phyloP scores from a whole-genome alignment of 37 sponge, comb jelly and placozoan genomes.

The Corticium candelabrum region DNA sequence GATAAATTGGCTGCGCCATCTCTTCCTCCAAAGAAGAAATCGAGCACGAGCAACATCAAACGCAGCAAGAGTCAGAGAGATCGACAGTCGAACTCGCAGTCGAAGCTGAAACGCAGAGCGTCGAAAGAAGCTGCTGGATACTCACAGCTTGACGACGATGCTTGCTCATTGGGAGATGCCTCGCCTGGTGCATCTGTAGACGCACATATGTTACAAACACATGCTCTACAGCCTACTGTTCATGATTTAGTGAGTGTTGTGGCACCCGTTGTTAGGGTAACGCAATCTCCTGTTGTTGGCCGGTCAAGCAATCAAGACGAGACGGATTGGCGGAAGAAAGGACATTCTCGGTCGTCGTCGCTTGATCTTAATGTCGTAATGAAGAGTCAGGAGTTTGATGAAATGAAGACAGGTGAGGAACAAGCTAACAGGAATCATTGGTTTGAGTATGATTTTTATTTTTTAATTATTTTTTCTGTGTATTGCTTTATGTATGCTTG shows the following conservation, averaged over 20 bases:
- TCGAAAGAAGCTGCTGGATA: background rate
- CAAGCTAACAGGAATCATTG: too few species aligned
- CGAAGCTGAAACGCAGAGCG: background rate
- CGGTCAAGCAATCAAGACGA: background rate
- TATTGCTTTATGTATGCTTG: too few species aligned
- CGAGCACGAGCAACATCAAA: background rate
- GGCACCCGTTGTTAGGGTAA: background rate
- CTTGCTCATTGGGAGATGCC: background rate
- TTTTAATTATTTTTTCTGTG: too few species aligned
- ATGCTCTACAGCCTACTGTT: background rate
- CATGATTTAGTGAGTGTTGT: background rate
- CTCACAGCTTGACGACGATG: background rate
- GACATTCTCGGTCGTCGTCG: background rate
- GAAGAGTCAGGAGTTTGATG: background rate
- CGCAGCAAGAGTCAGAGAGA: background rate
- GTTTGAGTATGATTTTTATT: too few species aligned
- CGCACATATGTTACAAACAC: background rate
- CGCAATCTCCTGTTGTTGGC: background rate
- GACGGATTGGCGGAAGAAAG: too few species aligned
- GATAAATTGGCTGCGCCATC: background rate
- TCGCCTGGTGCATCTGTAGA: background rate
- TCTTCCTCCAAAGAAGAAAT: background rate
- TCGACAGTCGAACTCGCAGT: too few species aligned
- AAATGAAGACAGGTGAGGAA: too few species aligned
- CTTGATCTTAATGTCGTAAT: background rate